A percentile compares a stretch with the other conserved stretches of the same genome.
Conservation (phyloP, 1,140 invertebrate species). For the Ganaspis sp. region DNA sequence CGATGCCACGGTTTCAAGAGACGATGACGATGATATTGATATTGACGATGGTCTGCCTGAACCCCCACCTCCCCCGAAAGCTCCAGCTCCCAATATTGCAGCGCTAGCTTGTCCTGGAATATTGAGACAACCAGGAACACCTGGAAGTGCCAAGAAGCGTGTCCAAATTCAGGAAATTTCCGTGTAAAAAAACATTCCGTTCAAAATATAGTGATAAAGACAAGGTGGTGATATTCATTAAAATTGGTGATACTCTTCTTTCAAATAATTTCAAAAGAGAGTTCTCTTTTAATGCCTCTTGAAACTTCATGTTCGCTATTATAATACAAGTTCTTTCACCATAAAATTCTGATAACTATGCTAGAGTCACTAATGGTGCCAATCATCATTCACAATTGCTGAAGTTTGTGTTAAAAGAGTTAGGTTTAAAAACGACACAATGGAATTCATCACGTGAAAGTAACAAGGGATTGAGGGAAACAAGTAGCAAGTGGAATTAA, state of each 20-base stretch:
- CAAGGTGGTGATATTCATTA: background rate
- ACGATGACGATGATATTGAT: constrained; percentile 73
- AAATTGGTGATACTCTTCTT: background rate
- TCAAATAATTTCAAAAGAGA: background rate
- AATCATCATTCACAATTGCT: background rate
- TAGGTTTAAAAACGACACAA: background rate
- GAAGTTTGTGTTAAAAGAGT: background rate
- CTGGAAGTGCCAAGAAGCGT: constrained; percentile 87
- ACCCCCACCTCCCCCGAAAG: constrained; percentile 82
- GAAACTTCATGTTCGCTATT: background rate
- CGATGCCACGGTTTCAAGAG: constrained; percentile 76
- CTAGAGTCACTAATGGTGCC: background rate
- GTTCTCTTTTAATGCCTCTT: background rate
- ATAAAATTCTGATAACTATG: background rate
- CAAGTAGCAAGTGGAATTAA: constrained; percentile 67
- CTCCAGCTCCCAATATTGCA: constrained; percentile 71
- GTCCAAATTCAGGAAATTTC: constrained; percentile 93
- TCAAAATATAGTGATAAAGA: background rate
- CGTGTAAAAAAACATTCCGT: constrained; percentile 78
- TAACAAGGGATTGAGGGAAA: constrained; percentile 61
- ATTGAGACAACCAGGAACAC: constrained; percentile 79
- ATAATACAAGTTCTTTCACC: background rate
- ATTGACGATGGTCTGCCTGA: constrained; percentile 78
- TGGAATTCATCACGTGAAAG: constrained; percentile 18
- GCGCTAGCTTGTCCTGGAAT: constrained; percentile 78